Conservation (phyloP, 2,888 invertebrate species). For the Macrosoma leucophasiata region DNA sequence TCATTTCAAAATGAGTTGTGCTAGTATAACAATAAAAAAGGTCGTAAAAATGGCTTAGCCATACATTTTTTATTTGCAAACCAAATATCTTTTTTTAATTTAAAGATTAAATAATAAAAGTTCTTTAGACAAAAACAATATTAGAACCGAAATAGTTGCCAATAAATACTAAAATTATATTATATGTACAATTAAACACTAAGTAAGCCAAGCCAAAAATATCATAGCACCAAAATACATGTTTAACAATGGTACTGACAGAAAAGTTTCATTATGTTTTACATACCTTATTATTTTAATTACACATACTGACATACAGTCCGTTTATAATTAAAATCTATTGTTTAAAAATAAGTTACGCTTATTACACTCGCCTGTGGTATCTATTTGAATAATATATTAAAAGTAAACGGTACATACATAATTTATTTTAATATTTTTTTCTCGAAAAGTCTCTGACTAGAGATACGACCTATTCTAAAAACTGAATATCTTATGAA, state of each 20-base stretch:
- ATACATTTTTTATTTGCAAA: slow-evolving; percentile 25
- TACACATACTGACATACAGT: slow-evolving; percentile 50
- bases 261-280: slow-evolving; percentile 61
- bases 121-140: slow-evolving; percentile 35
- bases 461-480: slow-evolving; percentile 70
- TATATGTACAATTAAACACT: slow-evolving; percentile 62
- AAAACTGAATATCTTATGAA: slow-evolving; percentile 54
- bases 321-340: slow-evolving; percentile 41
- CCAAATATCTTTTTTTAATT: slow-evolving; percentile 23
- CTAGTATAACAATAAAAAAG: slow-evolving; percentile 3
- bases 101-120: slow-evolving; percentile 30
- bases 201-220: slow-evolving; percentile 71
- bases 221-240: slow-evolving; percentile 70
- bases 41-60: slow-evolving; percentile 55
- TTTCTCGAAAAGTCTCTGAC: slow-evolving; percentile 67
- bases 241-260: slow-evolving; percentile 55
- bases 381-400: slow-evolving; percentile 60
- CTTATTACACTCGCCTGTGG: slow-evolving; percentile 58
- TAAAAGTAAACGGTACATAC: slow-evolving; percentile 73
- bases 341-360: slow-evolving; percentile 54
- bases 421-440: too few relatives aligned
- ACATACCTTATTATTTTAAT: slow-evolving; percentile 25
- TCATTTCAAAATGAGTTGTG: slow-evolving; percentile 9
- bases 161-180: slow-evolving; percentile 58
- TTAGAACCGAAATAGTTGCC: slow-evolving; percentile 54